phyloP scores from a whole-genome alignment of 64 coral and sea anemone genomes.

The Cladopsammia gracilis region DNA sequence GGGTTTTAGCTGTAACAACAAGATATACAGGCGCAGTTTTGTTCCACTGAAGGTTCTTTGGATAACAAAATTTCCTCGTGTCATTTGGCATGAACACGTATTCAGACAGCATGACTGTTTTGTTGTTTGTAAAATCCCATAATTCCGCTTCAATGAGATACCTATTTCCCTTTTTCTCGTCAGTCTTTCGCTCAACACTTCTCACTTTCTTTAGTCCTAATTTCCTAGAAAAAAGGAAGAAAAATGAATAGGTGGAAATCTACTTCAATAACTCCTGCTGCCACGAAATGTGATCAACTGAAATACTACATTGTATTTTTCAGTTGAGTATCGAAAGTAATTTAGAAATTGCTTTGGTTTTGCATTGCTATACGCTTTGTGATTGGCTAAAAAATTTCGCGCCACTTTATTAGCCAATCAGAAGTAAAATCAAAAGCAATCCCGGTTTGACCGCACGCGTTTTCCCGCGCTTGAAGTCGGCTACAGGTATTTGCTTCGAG shows the following conservation, averaged over 20 bases:
- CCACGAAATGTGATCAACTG: no score
- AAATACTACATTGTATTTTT: no score
- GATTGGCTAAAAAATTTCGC: no score
- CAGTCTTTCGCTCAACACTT: conserved; percentile 48
- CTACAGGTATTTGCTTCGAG: no score
- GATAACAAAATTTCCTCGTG: conserved; percentile 48
- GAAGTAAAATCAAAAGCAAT: no score
- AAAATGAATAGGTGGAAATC: background rate
- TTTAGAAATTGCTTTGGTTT: no score
- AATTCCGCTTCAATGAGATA: conserved; percentile 76
- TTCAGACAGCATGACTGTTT: conserved; percentile 64
- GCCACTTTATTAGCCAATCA: no score
- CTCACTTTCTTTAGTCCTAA: conserved; percentile 21
- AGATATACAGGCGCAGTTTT: conserved; percentile 74
- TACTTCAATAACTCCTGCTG: background rate
- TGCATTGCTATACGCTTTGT: no score
- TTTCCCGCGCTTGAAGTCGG: no score
- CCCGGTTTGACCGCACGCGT: no score
- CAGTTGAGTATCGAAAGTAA: no score
- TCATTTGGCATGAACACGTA: conserved; percentile 69
- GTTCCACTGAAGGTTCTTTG: conserved; percentile 71
- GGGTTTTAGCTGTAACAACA: conserved; percentile 82
- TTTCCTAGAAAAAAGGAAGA: conserved; percentile 41
- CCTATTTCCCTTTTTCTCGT: conserved; percentile 44
- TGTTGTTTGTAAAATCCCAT: conserved; percentile 34